Base-by-base conservation (phyloP, 2,888 invertebrate species). In the Leptura quadrifasciata region DNA sequence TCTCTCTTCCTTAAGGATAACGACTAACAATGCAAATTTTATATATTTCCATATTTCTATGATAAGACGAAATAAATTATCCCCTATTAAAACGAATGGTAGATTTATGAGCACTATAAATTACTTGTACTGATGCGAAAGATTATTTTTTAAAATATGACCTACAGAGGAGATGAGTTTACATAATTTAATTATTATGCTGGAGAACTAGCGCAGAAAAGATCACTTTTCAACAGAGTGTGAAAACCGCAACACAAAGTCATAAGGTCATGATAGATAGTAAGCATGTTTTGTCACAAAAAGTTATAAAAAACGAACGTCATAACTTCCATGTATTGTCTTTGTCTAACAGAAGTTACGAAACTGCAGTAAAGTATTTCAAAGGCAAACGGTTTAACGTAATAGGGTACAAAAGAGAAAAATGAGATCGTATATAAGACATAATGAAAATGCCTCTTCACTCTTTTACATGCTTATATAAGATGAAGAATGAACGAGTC, bases 41-140 rank as follows among this genome's bases (percentile, higher is more conserved):
- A 60, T 67, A 39, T 70, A 76, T 76, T 74, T 76, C 74, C 76
- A 76, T 76, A 76, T 76, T 76, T 74, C 71, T 70, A 70, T 58
- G 71, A 74, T 76, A 76, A 76, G 74, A 67, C 35, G 68, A 65
- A 24, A 76, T 74, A 74, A 76, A 76, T 76, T 76, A 74, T 71
- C 27, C 67, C 55, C 61, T 27, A 61, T 71, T 71, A 61, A 71
- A 71, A 61, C 27, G 71, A 52, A 52, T 60, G 55, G 21, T 10
- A 61, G 71, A 71, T 71, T 71, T 71, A 71, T 71, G 60, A 47
- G 52, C 24, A 21, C 71, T 60, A 71, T 71, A 71, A 52, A 71
- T 71, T 71, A 71, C 69, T 27, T 69, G 69, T 58, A 57, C 61
- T 71, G 71, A 71, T 71, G 61, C 52, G 71, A 61, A 52, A n/a